Evolutionary conservation across 2,797 vertebrate species (phyloP).

Genomic region (Acomys russatus): DNA sequence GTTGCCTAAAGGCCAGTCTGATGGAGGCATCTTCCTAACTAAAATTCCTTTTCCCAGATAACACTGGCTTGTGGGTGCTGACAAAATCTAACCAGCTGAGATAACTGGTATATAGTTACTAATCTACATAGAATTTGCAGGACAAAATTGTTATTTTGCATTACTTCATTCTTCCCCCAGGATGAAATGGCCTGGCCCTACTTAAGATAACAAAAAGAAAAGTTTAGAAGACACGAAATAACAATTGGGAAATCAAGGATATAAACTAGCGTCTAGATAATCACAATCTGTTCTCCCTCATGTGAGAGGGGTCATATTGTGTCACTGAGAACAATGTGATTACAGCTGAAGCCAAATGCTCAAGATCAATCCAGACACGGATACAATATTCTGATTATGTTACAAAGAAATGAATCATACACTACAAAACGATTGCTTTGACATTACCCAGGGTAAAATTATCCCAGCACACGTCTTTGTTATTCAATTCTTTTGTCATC

Average conservation of each 20-base stretch:
- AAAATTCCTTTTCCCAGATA: neutral
- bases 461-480: constrained; percentile 2
- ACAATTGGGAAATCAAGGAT: neutral
- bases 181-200: neutral
- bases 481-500: constrained; percentile 51
- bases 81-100: neutral
- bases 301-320: neutral
- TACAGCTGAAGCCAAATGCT: constrained; percentile 35
- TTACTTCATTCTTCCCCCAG: neutral
- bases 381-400: constrained; percentile 50
- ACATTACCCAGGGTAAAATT: constrained; percentile 36
- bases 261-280: constrained; percentile 23
- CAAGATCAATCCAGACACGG: constrained; percentile 25
- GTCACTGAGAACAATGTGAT: constrained; percentile 13
- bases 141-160: neutral
- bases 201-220: neutral
- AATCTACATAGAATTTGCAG: neutral
- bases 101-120: neutral
- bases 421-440: constrained; percentile 26
- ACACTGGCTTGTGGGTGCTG: neutral
- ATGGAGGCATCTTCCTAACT: neutral
- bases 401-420: constrained; percentile 58
- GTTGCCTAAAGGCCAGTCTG: accelerated
- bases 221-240: constrained; percentile 13
- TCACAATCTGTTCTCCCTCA: neutral